Conservation (phyloP, 2,113 vertebrate genomes). For the Esox niger region DNA sequence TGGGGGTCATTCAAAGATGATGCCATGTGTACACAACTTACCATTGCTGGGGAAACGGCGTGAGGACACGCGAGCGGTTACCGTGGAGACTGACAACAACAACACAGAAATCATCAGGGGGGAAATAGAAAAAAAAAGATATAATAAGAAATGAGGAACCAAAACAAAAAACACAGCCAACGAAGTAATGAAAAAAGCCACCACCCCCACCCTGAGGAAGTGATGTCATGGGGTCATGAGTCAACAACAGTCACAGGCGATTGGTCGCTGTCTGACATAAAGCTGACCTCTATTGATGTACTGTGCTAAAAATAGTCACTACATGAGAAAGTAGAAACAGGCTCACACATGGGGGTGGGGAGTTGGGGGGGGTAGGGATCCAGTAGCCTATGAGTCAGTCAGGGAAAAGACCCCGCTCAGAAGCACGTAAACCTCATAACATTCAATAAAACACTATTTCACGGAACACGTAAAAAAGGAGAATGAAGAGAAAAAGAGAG, state of each 20-base stretch:
- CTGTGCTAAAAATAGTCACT: conserved; percentile 38
- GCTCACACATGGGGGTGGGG: conserved; percentile 46
- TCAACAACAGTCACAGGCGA: conserved; percentile 54
- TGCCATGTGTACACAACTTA: conserved; percentile 83
- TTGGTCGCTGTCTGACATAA: conserved; percentile 45
- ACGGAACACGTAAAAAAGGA: conserved; percentile 37
- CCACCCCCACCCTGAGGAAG: conserved; percentile 62
- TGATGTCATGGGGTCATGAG: conserved; percentile 58
- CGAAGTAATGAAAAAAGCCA: conserved; percentile 67
- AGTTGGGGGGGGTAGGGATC: conserved; percentile 25
- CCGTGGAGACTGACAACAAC: conserved; percentile 84
- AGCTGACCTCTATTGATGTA: conserved; percentile 42
- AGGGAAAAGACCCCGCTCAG: neutral
- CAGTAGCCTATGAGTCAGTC: neutral
- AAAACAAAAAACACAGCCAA: conserved; percentile 46
- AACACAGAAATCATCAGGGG: conserved; percentile 81
- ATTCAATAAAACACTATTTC: conserved; percentile 16
- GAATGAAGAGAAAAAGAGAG: conserved; percentile 40
- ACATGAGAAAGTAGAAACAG: conserved; percentile 1
- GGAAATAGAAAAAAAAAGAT: conserved; percentile 82
- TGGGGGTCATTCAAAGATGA: conserved; percentile 78
- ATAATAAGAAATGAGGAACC: conserved; percentile 70
- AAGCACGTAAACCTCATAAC: too few relatives aligned
- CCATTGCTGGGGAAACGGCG: conserved; percentile 80
- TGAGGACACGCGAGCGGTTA: conserved; percentile 83